phyloP scores from a whole-genome alignment of 2,888 invertebrate species.

The Aproaerema taeniolella region DNA sequence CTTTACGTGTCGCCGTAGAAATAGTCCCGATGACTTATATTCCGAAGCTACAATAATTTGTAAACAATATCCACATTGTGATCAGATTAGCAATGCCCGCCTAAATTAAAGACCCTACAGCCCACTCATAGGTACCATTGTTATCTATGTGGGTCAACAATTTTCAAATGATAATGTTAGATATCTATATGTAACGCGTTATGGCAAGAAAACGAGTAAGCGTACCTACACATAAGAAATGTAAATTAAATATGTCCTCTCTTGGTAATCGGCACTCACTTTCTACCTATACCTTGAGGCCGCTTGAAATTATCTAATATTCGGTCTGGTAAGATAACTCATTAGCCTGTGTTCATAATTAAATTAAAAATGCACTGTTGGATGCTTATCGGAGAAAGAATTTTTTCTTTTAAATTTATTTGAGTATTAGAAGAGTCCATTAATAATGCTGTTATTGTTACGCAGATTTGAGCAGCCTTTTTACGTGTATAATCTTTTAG shows the following conservation, averaged over 20 bases:
- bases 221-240: constrained; percentile 2
- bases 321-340: constrained; percentile 26
- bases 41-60: constrained; percentile 45
- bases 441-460: too few relatives aligned
- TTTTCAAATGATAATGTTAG: too few relatives aligned
- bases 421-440: too few relatives aligned
- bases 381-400: too few relatives aligned
- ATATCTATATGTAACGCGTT: too few relatives aligned
- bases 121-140: too few relatives aligned
- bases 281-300: constrained; percentile 12
- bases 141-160: constrained; percentile 12
- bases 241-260: constrained; percentile 14
- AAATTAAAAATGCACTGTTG: constrained; percentile 1
- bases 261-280: constrained; percentile 6
- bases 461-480: too few relatives aligned
- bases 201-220: constrained; percentile 6
- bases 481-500: too few relatives aligned
- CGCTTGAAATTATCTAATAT: constrained; percentile 7
- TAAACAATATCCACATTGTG: constrained; percentile 49
- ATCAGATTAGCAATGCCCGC: constrained; percentile 22
- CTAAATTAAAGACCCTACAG: constrained; percentile 8
- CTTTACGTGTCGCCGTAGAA: constrained; percentile 54
- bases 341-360: constrained; percentile 24
- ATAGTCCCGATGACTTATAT: constrained; percentile 64
- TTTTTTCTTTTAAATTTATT: too few relatives aligned